These are phyloP conservation scores for Botrylloides violaceus DNA, from an alignment of 23 tunicate genomes.

Conservation along the genomic window DNA sequence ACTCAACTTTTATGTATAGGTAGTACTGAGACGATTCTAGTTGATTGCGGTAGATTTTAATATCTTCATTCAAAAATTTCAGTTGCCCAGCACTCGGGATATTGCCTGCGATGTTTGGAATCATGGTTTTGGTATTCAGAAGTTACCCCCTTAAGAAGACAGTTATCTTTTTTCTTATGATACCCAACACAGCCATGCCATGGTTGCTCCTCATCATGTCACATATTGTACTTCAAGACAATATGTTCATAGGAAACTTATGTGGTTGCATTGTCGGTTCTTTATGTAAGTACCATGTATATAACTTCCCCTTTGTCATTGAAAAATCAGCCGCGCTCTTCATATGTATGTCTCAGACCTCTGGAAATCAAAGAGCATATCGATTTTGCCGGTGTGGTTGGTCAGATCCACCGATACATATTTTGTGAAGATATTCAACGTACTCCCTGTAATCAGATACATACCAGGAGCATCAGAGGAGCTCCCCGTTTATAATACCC, in stretches of 20 bases:
- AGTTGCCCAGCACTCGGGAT: slow-evolving; percentile 25
- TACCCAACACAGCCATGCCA: slow-evolving; percentile 10
- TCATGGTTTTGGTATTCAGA: slow-evolving; percentile 17
- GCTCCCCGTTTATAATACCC: neutral
- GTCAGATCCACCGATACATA: neutral
- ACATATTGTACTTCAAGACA: slow-evolving; percentile 13
- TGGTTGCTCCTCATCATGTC: slow-evolving; percentile 20
- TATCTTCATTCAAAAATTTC: slow-evolving; percentile 8
- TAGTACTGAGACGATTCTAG: neutral
- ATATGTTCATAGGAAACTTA: slow-evolving; percentile 7
- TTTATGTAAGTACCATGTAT: slow-evolving; percentile 3
- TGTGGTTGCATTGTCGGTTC: slow-evolving; percentile 21
- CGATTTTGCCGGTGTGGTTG: neutral
- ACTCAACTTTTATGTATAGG: slow-evolving; percentile 27
- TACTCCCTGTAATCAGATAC: slow-evolving; percentile 1
- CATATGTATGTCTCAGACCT: neutral
- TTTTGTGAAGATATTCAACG: slow-evolving; percentile 7
- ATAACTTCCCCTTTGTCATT: neutral
- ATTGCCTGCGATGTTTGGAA: slow-evolving; percentile 16
- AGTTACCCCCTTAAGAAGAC: slow-evolving; percentile 18
- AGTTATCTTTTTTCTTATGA: slow-evolving; percentile 7
- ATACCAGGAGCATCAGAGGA: slow-evolving; percentile 7
- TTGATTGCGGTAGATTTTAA: neutral
- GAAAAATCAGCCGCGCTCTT: too few relatives aligned
- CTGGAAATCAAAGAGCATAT: neutral